Percentiles rank a stretch among this genome's conserved stretches.
Conservation (phyloP, 2,797 vertebrate species). For the Liparis tanakae region DNA sequence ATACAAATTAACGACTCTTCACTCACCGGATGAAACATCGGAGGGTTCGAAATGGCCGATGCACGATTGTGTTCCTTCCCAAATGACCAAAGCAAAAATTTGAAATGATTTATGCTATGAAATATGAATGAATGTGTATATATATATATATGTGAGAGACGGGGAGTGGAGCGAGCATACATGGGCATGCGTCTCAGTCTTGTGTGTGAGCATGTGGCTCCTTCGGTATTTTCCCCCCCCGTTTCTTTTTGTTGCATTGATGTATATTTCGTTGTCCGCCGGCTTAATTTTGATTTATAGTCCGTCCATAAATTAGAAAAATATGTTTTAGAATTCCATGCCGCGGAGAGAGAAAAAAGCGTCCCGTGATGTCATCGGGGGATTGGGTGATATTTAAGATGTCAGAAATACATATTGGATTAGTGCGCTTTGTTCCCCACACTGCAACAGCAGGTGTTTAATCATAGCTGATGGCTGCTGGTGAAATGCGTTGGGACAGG, state of each 20-base stretch:
- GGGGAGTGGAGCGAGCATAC: background rate
- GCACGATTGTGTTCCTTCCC: background rate
- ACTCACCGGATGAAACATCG: constrained; percentile 54
- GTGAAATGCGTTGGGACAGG: constrained; percentile 98
- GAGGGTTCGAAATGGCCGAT: constrained; percentile 6
- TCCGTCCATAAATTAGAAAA: constrained; percentile 99
- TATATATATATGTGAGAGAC: background rate
- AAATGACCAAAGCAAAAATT: background rate
- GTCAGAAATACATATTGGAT: constrained; percentile 99
- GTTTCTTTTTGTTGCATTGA: constrained; percentile 79
- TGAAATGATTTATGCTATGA: background rate
- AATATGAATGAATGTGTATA: constrained; percentile 11
- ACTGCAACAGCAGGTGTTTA: constrained; percentile 96
- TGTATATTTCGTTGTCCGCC: constrained; percentile 98
- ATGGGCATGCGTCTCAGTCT: constrained; percentile 22
- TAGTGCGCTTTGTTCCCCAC: constrained; percentile 95
- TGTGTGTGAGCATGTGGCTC: constrained; percentile 84
- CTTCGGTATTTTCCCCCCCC: constrained; percentile 78
- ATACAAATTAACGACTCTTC: constrained; percentile 46
- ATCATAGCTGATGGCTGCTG: constrained; percentile 97
- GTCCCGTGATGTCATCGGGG: constrained; percentile 93
- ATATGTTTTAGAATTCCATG: constrained; percentile 99
- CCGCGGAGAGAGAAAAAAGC: constrained; percentile 85
- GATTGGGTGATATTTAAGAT: constrained; percentile 99
- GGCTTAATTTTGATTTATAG: constrained; percentile 99